These are phyloP conservation scores for Tetrax tetrax DNA, from an alignment of 2,113 vertebrate genomes.

Conservation along the genomic window DNA sequence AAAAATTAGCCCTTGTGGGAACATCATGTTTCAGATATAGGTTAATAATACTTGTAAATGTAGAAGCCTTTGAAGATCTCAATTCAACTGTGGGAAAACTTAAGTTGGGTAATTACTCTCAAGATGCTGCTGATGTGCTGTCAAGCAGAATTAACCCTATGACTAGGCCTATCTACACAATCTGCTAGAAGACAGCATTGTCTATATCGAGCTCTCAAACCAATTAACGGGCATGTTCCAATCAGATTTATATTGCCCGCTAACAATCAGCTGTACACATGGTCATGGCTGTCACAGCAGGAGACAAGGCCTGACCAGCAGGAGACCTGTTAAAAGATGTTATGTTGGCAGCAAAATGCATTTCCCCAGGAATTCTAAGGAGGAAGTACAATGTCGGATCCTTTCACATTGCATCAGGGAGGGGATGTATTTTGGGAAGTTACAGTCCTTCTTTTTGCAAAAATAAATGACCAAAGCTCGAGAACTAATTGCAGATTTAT, in stretches of 20 bases:
- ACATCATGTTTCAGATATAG: slow-evolving; percentile 84
- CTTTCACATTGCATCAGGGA: slow-evolving; percentile 19
- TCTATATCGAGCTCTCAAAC: slow-evolving; percentile 78
- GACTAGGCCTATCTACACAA: slow-evolving; percentile 77
- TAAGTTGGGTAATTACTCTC: slow-evolving; percentile 84
- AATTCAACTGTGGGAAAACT: slow-evolving; percentile 86
- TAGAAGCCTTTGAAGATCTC: slow-evolving; percentile 86
- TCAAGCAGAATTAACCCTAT: slow-evolving; percentile 87
- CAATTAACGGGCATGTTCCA: slow-evolving; percentile 80
- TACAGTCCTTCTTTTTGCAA: background rate
- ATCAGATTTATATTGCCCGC: slow-evolving; percentile 76
- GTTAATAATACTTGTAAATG: slow-evolving; percentile 86
- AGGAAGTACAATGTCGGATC: slow-evolving; percentile 57
- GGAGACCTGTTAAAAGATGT: slow-evolving; percentile 74
- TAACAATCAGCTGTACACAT: slow-evolving; percentile 71
- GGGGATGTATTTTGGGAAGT: slow-evolving; percentile 35
- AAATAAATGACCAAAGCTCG: background rate
- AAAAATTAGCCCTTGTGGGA: slow-evolving; percentile 81
- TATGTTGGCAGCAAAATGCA: slow-evolving; percentile 57
- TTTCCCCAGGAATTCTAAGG: slow-evolving; percentile 56
- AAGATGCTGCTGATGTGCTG: slow-evolving; percentile 84
- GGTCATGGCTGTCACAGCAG: slow-evolving; percentile 73
- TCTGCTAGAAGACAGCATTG: slow-evolving; percentile 80
- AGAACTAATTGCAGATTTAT: background rate
- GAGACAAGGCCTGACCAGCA: slow-evolving; percentile 64